phyloP scores from a whole-genome alignment of 1,140 invertebrate genomes.

The Tetragonula clypearis region DNA sequence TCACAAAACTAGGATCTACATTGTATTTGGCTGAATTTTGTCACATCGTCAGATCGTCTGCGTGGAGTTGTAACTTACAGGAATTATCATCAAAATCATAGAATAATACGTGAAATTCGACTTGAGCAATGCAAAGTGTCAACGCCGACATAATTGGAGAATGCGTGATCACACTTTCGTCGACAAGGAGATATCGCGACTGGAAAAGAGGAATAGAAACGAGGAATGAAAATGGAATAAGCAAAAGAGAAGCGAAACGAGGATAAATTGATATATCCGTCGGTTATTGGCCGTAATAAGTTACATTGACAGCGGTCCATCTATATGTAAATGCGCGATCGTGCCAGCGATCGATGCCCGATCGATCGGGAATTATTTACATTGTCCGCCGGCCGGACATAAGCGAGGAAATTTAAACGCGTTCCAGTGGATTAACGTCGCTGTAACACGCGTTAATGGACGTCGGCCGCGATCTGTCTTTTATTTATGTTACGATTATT shows the following conservation, averaged over 20 bases:
- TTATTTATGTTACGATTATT: constrained; percentile 45
- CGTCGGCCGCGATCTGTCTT: not conserved
- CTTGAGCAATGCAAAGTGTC: too few species aligned
- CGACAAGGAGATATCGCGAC: not conserved
- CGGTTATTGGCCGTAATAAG: constrained; percentile 58
- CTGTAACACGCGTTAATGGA: constrained; percentile 34
- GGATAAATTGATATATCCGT: constrained; percentile 46
- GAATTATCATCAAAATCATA: too few species aligned
- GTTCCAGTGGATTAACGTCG: constrained; percentile 28
- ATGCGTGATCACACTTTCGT: not conserved
- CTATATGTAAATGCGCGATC: constrained; percentile 60
- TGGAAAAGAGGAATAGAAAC: not conserved
- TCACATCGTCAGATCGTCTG: too few species aligned
- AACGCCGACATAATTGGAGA: not conserved
- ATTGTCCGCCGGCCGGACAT: constrained; percentile 7
- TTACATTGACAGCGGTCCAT: constrained; percentile 60
- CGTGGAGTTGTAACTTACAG: too few species aligned
- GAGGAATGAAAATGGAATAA: not conserved
- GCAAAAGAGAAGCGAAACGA: not conserved
- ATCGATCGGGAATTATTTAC: constrained; percentile 62
- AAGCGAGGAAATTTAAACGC: constrained; percentile 31
- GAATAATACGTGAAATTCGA: too few species aligned
- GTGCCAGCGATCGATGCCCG: constrained; percentile 47
- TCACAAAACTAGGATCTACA: too few species aligned
- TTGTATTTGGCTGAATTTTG: too few species aligned